Conservation (phyloP, 2,888 invertebrate genomes). For the Chrysolina americana region DNA sequence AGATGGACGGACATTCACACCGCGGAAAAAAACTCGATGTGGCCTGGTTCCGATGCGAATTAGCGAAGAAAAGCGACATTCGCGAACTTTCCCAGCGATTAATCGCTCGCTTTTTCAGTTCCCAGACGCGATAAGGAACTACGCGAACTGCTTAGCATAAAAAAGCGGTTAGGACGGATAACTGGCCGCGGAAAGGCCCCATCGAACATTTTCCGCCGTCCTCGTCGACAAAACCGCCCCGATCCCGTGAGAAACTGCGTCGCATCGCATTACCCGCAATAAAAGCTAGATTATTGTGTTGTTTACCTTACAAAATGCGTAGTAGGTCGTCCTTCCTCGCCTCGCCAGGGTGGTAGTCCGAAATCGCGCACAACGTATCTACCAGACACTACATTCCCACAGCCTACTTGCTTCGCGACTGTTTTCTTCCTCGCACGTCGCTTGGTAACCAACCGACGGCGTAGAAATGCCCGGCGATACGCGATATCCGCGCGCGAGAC, state of each 20-base stretch:
- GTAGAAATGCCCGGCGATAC: constrained; percentile 50
- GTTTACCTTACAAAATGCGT: constrained; percentile 32
- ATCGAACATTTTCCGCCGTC: background rate
- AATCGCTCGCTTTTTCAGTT: background rate
- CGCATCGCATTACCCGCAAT: constrained; percentile 28
- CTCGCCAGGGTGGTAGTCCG: constrained; percentile 44
- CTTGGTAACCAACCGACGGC: constrained; percentile 63
- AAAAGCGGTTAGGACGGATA: constrained; percentile 1
- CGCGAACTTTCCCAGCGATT: background rate
- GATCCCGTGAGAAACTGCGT: constrained; percentile 29
- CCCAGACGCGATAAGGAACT: constrained; percentile 16
- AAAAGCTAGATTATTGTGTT: constrained; percentile 28
- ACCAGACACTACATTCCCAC: constrained; percentile 36
- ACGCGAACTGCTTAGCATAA: background rate
- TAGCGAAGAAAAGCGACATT: background rate
- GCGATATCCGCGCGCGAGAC: constrained; percentile 43
- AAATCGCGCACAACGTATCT: constrained; percentile 46
- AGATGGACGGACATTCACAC: constrained; percentile 47
- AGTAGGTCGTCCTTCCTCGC: constrained; percentile 35
- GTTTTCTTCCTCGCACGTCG: constrained; percentile 57
- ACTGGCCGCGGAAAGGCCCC: background rate
- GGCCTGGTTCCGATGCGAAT: constrained; percentile 8
- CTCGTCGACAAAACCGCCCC: constrained; percentile 5
- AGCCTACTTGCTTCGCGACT: constrained; percentile 50
- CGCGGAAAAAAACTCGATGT: constrained; percentile 9